phyloP scores from a whole-genome alignment of 2,797 vertebrate species.

The Emydoidea blandingii region DNA sequence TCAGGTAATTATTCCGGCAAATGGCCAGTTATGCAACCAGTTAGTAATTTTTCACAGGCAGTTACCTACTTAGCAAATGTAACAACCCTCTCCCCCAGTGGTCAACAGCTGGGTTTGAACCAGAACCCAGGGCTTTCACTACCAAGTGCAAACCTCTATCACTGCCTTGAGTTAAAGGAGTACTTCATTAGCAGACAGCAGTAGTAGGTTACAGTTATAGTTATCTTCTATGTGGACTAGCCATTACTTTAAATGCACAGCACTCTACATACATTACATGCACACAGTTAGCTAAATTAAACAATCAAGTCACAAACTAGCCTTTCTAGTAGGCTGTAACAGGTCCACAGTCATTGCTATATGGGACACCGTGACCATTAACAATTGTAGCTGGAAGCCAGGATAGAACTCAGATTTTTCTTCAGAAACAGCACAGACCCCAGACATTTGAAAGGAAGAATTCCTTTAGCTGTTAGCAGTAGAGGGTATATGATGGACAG shows the following conservation, averaged over 20 bases:
- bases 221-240: background rate
- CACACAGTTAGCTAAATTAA: background rate
- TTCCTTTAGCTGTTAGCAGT: background rate
- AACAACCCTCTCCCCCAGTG: background rate
- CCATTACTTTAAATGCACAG: background rate
- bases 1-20: background rate
- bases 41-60: background rate
- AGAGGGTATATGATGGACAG: background rate
- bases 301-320: background rate
- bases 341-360: background rate
- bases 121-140: background rate
- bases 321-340: background rate
- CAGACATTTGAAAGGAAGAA: background rate
- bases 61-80: background rate
- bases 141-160: background rate
- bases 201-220: background rate
- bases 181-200: background rate
- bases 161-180: background rate
- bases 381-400: background rate
- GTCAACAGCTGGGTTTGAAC: background rate
- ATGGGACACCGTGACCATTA: background rate
- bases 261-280: background rate
- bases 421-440: background rate
- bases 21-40: background rate
- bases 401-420: background rate